Evolutionary conservation across 2,113 vertebrate species (phyloP), one percentile per base, ranked within the genome.

Genomic region (Chaenogobius annularis): DNA sequence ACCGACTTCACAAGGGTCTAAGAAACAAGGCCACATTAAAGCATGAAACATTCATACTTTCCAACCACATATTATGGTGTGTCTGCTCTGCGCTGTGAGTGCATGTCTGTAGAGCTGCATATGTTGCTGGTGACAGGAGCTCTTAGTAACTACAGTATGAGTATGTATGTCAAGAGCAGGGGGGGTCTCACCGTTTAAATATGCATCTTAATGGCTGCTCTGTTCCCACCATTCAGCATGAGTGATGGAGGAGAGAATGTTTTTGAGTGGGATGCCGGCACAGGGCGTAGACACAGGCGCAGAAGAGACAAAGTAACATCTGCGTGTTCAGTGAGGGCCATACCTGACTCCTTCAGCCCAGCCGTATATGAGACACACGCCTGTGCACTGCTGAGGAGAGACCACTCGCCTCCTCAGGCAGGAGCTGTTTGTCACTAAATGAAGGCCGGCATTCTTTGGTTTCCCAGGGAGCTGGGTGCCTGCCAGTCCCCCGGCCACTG

Each of bases 371-470:
- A 85, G 75, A 87, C 73, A 75, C 84, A 80, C 68, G 68, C 69
- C 67, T 50, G 77, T 56, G 48, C 56, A 64, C 69, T 55, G 81
- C 69, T 83, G 85, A 88, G 77, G 77, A 85, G 88, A 84, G 78
- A 79, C 80, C 69, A 72, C 81, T 69, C 82, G 82, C 80, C 84
- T 90, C 87, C 85, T 90, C 84, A 88, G 87, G 92, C 87, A 85
- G 83, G 77, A 78, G 87, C 85, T 91, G 90, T 91, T 90, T 92
- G 89, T 92, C 83, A 85, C 90, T 90, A 92, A 91, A 94, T 93
- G 92, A 93, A 93, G 89, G 85, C 86, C 80, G 73, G 90, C 89
- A 93, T 92, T 93, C 91, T 93, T 92, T 88, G 86, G 87, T 91
- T 90, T 91, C 90, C 87, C 85, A 85, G 83, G 85, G 83, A 91